These are phyloP conservation scores for Miltochrista miniata DNA, from an alignment of 2,888 invertebrate species.

Conservation along the genomic window DNA sequence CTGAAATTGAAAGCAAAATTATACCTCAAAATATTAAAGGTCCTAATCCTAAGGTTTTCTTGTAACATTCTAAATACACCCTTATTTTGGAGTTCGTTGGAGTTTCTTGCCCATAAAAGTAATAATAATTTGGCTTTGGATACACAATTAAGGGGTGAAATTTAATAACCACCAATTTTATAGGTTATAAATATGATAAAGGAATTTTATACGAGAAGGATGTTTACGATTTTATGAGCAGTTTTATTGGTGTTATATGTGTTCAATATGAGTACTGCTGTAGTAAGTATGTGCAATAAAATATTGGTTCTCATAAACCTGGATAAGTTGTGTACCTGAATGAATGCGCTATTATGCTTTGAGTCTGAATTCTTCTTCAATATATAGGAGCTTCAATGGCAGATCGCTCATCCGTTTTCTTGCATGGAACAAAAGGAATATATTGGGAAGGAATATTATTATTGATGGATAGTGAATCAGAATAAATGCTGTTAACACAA, in stretches of 20 bases:
- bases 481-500: too few species aligned
- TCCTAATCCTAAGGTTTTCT: too few species aligned
- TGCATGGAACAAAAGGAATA: too few species aligned
- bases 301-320: conserved; percentile 4
- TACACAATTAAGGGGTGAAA: conserved; percentile 72
- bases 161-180: conserved; percentile 72
- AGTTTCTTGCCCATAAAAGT: conserved; percentile 39
- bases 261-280: conserved; percentile 4
- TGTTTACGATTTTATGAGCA: conserved; percentile 34
- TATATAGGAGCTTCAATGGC: too few species aligned
- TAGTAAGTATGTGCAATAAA: conserved; percentile 2
- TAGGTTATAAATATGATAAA: conserved; percentile 39
- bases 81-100: conserved; percentile 24
- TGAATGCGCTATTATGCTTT: background rate
- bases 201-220: conserved; percentile 28
- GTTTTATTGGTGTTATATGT: conserved; percentile 32
- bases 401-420: too few species aligned
- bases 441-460: too few species aligned
- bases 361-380: too few species aligned
- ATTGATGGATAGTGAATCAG: too few species aligned
- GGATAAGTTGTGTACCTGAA: background rate
- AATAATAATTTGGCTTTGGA: conserved; percentile 68
- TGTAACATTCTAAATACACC: conserved; percentile 8
- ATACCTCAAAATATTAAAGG: too few species aligned
- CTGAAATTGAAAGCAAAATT: too few species aligned